Conservation (phyloP, 2,797 vertebrate genomes). For the Pteropus rufus region DNA sequence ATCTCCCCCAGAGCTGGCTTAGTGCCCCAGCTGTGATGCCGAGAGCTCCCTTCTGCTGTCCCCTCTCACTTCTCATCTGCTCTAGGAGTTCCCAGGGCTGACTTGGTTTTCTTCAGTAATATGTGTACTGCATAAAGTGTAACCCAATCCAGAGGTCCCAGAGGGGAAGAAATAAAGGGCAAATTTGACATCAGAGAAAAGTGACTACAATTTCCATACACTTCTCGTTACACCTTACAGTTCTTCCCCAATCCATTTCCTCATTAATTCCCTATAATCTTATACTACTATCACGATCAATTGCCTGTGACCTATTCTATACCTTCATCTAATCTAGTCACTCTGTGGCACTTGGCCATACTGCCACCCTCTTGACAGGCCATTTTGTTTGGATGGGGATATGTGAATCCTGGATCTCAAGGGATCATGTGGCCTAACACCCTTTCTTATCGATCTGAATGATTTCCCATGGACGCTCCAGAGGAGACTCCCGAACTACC, state of each 20-base stretch:
- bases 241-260: not conserved
- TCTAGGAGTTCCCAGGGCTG: not conserved
- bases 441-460: not conserved
- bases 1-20: not conserved
- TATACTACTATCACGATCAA: not conserved
- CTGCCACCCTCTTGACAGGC: not conserved
- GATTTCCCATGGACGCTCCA: not conserved
- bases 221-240: not conserved
- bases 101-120: not conserved
- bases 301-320: not conserved
- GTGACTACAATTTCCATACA: not conserved
- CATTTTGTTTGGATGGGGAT: not conserved
- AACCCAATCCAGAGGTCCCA: not conserved
- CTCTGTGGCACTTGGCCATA: not conserved
- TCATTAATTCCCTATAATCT: not conserved
- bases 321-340: not conserved
- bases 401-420: not conserved
- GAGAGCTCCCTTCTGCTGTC: not conserved
- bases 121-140: not conserved
- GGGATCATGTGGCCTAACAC: not conserved
- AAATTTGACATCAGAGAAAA: slow-evolving; percentile 22
- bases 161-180: not conserved
- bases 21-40: fast-evolving
- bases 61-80: not conserved
- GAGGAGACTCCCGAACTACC: not conserved